These are phyloP conservation scores for Periparus ater DNA, from an alignment of 2,797 vertebrate genomes.

Conservation along the genomic window DNA sequence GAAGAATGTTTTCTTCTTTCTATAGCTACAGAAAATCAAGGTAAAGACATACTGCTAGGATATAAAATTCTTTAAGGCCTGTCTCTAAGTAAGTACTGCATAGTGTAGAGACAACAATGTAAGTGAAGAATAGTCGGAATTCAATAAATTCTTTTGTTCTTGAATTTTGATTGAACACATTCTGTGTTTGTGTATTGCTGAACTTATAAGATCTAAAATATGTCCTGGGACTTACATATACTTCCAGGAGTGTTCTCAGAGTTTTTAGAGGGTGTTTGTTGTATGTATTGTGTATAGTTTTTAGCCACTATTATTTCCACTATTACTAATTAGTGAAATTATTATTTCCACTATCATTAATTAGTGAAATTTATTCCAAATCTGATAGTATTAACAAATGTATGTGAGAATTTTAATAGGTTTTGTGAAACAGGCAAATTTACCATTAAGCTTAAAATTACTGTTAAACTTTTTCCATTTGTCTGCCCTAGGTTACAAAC, in stretches of 20 bases:
- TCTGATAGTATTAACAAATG: not conserved
- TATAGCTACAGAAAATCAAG: not conserved
- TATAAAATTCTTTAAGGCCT: not conserved
- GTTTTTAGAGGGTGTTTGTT: not conserved
- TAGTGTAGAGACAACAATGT: not conserved
- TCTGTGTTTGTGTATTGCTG: not conserved
- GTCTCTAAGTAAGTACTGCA: not conserved
- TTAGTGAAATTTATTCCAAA: not conserved
- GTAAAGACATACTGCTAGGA: not conserved
- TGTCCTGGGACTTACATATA: not conserved
- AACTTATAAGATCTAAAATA: not conserved
- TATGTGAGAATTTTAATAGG: not conserved
- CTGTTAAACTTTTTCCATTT: not conserved
- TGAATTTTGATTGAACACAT: not conserved
- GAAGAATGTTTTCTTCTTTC: not conserved
- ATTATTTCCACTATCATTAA: not conserved
- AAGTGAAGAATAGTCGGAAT: not conserved
- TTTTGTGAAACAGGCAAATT: not conserved
- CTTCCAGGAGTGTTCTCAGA: not conserved
- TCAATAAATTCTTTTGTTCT: not conserved
- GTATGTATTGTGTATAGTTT: not conserved
- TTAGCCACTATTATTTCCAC: not conserved
- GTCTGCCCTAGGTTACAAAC: conserved; percentile 80
- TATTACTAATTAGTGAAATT: too few relatives aligned
- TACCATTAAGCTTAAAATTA: not conserved